Evolutionary conservation across 2,797 vertebrate species (phyloP).

Genomic region (Otolemur crassicaudatus): DNA sequence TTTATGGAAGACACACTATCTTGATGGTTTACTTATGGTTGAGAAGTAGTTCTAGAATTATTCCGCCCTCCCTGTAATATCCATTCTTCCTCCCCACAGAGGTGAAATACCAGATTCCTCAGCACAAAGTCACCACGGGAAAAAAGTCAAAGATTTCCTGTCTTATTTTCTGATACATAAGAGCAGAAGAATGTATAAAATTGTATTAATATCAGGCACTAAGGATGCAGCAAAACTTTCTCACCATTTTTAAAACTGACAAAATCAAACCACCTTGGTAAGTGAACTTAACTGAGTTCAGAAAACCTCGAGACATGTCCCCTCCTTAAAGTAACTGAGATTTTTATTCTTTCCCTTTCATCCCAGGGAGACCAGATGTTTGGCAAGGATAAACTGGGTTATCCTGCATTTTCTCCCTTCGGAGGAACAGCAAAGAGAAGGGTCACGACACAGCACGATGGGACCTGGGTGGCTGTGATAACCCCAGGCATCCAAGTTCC

Average conservation of each 20-base stretch:
- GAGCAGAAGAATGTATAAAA: constrained; percentile 60
- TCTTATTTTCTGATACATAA: constrained; percentile 63
- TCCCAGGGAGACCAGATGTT: not conserved
- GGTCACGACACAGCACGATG: not conserved
- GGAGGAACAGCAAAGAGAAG: not conserved
- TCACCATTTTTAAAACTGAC: constrained; percentile 65
- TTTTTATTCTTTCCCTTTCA: not conserved
- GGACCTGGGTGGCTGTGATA: not conserved
- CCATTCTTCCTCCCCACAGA: not conserved
- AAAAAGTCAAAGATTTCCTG: constrained; percentile 64
- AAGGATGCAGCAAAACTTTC: constrained; percentile 47
- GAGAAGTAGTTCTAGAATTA: constrained; percentile 42
- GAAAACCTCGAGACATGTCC: not conserved
- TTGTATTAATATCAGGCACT: constrained; percentile 55
- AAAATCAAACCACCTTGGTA: constrained; percentile 18
- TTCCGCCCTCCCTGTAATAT: not conserved
- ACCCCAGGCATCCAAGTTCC: too few species aligned
- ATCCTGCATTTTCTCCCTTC: not conserved
- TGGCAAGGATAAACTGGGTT: not conserved
- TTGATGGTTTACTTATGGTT: not conserved
- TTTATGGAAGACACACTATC: not conserved
- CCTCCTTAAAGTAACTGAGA: not conserved
- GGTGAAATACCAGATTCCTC: constrained; percentile 53
- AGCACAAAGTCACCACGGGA: constrained; percentile 23
- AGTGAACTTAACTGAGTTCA: constrained; percentile 43